phyloP scores from a whole-genome alignment of 2,113 vertebrate species.

The Passer domesticus region DNA sequence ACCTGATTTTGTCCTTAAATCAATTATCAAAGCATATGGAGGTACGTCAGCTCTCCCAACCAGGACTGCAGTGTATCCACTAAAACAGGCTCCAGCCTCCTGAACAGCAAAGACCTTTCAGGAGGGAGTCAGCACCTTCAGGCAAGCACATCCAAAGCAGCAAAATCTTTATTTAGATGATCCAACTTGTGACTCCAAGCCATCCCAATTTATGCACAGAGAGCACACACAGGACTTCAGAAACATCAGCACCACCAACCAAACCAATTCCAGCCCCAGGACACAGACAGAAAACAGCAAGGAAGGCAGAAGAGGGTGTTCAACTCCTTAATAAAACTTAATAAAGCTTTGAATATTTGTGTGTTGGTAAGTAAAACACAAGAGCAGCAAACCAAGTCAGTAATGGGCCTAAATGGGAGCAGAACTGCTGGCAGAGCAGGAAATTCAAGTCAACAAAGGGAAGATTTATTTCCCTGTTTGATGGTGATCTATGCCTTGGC shows the following conservation, averaged over 20 bases:
- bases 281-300: accelerated
- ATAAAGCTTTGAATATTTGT: background rate
- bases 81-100: background rate
- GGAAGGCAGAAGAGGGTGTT: background rate
- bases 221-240: background rate
- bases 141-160: background rate
- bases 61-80: background rate
- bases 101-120: background rate
- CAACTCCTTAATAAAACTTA: background rate
- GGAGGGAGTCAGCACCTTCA: background rate
- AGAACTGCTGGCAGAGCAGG: background rate
- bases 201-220: background rate
- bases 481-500: background rate
- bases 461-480: background rate
- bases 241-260: background rate
- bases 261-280: accelerated
- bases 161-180: background rate
- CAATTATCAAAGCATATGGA: background rate
- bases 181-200: accelerated
- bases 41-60: background rate
- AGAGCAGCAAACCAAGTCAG: background rate
- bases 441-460: background rate
- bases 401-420: background rate
- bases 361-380: background rate
- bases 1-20: background rate